Evolutionary conservation across 2,797 vertebrate genomes (phyloP).

Genomic region (Melanotaenia trifasciata): DNA sequence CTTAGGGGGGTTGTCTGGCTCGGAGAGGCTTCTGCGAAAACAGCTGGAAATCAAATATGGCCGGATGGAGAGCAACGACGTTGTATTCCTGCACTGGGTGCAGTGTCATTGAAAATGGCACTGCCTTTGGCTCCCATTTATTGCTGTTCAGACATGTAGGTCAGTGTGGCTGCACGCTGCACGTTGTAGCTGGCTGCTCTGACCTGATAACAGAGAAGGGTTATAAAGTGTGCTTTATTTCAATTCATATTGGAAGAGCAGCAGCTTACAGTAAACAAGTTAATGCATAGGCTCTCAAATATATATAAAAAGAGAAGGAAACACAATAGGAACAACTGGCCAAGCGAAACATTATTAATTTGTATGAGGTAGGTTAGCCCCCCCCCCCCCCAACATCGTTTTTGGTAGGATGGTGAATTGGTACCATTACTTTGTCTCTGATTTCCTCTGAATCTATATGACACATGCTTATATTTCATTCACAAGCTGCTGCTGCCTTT

Average conservation of each 20-base stretch:
- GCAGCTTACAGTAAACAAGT: not conserved
- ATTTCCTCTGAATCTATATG: conserved; percentile 45
- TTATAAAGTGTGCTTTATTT: conserved; percentile 20
- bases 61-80: conserved; percentile 82
- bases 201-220: conserved; percentile 58
- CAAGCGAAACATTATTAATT: conserved; percentile 19
- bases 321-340: not conserved
- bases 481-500: conserved; percentile 11
- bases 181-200: conserved; percentile 65
- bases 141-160: conserved; percentile 85
- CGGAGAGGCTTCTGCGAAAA: conserved; percentile 81
- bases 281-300: conserved; percentile 1
- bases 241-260: not conserved
- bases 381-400: conserved; percentile 32
- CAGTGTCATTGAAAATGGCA: conserved; percentile 87
- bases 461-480: conserved; percentile 34
- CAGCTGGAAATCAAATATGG: conserved; percentile 90
- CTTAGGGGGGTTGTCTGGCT: conserved; percentile 82
- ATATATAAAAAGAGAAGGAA: not conserved
- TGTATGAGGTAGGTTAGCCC: conserved; percentile 26
- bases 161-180: conserved; percentile 79
- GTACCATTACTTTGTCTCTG: conserved; percentile 70
- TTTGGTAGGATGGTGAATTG: conserved; percentile 66
- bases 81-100: conserved; percentile 79
- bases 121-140: conserved; percentile 85